Percentiles rank a stretch among this genome's conserved stretches.
Evolutionary conservation across 1,140 invertebrate genomes (phyloP).

Genomic region (Diplogasteroides magnus): DNA sequence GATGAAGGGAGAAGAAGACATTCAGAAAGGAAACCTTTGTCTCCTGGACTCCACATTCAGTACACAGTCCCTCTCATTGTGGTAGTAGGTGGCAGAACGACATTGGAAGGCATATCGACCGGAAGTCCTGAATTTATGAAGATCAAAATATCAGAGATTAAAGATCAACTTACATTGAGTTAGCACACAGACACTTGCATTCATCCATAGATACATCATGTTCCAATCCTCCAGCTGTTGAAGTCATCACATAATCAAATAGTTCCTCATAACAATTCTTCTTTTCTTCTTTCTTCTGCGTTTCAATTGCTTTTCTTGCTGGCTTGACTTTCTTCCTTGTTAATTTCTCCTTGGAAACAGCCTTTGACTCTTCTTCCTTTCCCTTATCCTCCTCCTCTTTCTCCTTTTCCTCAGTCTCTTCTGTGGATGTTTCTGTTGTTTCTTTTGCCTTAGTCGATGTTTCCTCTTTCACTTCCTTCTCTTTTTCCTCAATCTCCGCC

Average conservation of each 20-base stretch:
- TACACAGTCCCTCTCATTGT: conserved; percentile 47
- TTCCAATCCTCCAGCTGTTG: conserved; percentile 47
- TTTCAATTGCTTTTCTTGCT: conserved; percentile 7
- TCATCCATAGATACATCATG: conserved; percentile 46
- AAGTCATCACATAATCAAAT: conserved; percentile 39
- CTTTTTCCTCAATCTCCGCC: background rate
- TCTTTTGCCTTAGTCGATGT: no score
- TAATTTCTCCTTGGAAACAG: background rate
- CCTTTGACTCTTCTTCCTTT: conserved; percentile 7
- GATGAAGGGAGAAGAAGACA: no score
- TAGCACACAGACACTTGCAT: conserved; percentile 48
- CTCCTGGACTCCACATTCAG: conserved; percentile 47
- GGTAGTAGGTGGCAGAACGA: conserved; percentile 50
- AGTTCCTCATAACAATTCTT: conserved; percentile 44
- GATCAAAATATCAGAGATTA: conserved; percentile 19
- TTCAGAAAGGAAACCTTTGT: conserved; percentile 4
- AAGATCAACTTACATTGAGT: conserved; percentile 42
- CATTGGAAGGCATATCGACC: conserved; percentile 51
- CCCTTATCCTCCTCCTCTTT: background rate
- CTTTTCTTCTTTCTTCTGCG: conserved; percentile 13
- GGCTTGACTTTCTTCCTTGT: conserved; percentile 2
- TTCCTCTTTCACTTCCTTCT: background rate
- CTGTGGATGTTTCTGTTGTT: no score
- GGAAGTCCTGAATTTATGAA: conserved; percentile 23
- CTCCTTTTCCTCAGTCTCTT: conserved; percentile 6